phyloP scores from a whole-genome alignment of 2,797 vertebrate genomes.

The Sebastes glaucus region DNA sequence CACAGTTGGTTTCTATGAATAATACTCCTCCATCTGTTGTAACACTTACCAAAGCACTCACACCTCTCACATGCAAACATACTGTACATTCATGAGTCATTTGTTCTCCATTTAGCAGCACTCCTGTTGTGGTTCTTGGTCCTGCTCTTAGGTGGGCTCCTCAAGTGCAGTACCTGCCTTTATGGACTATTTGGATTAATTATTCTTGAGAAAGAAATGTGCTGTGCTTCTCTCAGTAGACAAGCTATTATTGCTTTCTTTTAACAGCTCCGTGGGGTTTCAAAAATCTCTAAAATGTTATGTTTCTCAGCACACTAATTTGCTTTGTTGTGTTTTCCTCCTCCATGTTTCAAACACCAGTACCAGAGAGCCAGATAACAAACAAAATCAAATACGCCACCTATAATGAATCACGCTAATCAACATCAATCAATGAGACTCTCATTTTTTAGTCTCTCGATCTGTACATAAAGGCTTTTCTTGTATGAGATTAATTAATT shows the following conservation, averaged over 20 bases:
- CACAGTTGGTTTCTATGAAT: constrained; percentile 34
- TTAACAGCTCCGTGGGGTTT: neutral
- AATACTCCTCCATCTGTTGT: constrained; percentile 23
- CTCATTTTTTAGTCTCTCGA: neutral
- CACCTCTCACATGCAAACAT: neutral
- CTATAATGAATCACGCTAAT: neutral
- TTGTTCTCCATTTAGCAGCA: constrained; percentile 6
- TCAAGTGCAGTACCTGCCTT: neutral
- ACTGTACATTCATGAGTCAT: neutral
- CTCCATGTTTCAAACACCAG: neutral
- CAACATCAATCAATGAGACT: neutral
- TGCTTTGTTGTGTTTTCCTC: neutral
- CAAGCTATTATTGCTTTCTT: neutral
- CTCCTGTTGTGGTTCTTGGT: neutral
- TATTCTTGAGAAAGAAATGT: neutral
- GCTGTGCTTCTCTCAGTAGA: neutral
- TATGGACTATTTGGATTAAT: neutral
- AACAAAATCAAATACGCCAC: neutral
- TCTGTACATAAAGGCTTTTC: neutral
- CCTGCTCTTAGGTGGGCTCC: neutral
- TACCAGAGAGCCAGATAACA: neutral
- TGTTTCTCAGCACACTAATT: neutral
- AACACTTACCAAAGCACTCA: neutral
- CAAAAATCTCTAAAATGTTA: constrained; percentile 10
- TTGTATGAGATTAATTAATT: neutral